Evolutionary conservation across 2,888 invertebrate species (phyloP), one percentile per base, ranked within the genome.

Genomic region (Drosophila tripunctata): DNA sequence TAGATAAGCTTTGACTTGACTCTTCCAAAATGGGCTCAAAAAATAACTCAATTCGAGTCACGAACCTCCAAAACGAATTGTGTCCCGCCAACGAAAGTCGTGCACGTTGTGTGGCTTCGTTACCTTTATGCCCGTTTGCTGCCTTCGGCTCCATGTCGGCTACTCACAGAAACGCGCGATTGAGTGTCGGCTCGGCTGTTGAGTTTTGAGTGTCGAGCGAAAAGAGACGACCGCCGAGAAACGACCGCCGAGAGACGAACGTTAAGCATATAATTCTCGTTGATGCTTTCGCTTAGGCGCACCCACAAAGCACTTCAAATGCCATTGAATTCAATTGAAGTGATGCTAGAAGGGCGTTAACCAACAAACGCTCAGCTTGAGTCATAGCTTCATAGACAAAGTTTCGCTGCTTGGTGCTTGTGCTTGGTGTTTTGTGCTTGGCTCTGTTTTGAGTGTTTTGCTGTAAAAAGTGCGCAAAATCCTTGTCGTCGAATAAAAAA

Each of bases 381-480:
- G 73, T 54, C 75, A 48, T 36, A 8, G 51, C 44, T 41, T 50
- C 51, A 33, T n/a, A 10, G 27, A 15, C 41, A 12, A 27, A 3
- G 35, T 12, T 17, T 30, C 17, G 17, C 14, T 14, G 19, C 38
- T 27, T 14, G 43, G 41, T 22, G 10, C 8, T 27, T 24, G 17
- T 31, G 35, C 50, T 31, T 35, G 24, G 17, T 61, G 41, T n/a
- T n/a, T 27, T 24, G 17, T 31, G 35, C 50, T 31, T 35, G 24
- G 17, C 61, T 36, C 36, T 40, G 44, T 62, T n/a, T 71, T 30
- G 51, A 40, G 51, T 51, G 51, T n/a, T 51, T 74, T 86, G 83
- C 62, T 51, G 73, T 51, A 86, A 88, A 81, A 88, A 77, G 70
- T 88, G 87, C 87, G 88, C 82, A 86, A 73, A 88, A 88, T 86